Percentiles rank a stretch among this genome's conserved stretches.
These are phyloP conservation scores for Colaptes auratus DNA, from an alignment of 2,113 vertebrate genomes.

Conservation along the genomic window DNA sequence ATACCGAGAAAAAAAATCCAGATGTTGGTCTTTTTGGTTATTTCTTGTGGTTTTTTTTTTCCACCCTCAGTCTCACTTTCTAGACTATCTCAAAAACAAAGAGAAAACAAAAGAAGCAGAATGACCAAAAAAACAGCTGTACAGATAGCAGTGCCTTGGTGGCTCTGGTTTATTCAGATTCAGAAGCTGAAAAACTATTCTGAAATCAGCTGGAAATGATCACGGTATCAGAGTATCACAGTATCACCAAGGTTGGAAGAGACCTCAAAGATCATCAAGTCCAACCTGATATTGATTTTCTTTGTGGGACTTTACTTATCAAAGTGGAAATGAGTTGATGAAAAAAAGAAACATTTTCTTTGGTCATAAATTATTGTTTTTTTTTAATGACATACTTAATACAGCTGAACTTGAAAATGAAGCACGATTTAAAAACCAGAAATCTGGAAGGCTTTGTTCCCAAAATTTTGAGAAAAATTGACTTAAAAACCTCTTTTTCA, in stretches of 20 bases:
- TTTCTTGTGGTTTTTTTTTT: neutral
- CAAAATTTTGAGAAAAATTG: neutral
- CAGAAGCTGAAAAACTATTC: neutral
- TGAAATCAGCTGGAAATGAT: neutral
- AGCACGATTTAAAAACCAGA: neutral
- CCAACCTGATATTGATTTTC: neutral
- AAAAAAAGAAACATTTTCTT: neutral
- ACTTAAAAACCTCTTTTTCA: accelerated
- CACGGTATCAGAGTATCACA: too few relatives aligned
- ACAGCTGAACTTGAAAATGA: neutral
- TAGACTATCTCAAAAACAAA: neutral
- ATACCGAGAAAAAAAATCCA: neutral
- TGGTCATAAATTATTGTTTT: neutral
- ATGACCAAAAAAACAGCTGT: neutral
- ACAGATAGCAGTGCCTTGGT: neutral
- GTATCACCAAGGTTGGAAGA: too few relatives aligned
- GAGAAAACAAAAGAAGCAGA: neutral
- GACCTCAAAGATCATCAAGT: too few relatives aligned
- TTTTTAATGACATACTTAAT: neutral
- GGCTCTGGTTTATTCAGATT: neutral
- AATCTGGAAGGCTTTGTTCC: neutral
- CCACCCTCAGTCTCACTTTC: neutral
- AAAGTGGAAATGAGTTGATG: neutral
- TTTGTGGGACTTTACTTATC: neutral
- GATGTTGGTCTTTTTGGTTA: neutral